These are phyloP conservation scores for Alloplasta piceator DNA, from an alignment of 2,888 invertebrate species.

Conservation along the genomic window DNA sequence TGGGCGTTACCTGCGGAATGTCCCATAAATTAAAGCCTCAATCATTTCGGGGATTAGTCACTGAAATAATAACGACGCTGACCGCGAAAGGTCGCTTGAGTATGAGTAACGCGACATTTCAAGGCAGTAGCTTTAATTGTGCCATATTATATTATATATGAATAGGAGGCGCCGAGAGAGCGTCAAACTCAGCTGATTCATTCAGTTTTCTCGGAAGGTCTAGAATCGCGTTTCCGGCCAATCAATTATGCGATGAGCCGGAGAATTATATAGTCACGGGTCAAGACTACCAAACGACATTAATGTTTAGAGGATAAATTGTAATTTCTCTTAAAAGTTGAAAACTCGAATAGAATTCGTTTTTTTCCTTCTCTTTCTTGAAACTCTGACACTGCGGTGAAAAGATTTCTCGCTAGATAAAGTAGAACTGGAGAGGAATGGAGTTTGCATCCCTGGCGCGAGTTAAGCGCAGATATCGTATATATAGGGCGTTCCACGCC, in stretches of 20 bases:
- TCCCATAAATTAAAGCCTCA: too few relatives aligned
- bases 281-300: slow-evolving; percentile 19
- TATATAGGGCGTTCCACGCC: too few relatives aligned
- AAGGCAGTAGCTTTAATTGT: background rate
- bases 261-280: slow-evolving; percentile 24
- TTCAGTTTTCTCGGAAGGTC: slow-evolving; percentile 35
- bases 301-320: slow-evolving; percentile 1
- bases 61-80: slow-evolving; percentile 41
- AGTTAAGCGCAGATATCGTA: too few relatives aligned
- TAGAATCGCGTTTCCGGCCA: slow-evolving; percentile 24
- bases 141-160: slow-evolving; percentile 14
- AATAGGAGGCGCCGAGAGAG: background rate
- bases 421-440: too few relatives aligned
- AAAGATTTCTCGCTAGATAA: too few relatives aligned
- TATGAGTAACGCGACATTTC: background rate
- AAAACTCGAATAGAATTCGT: background rate
- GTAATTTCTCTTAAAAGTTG: slow-evolving; percentile 15
- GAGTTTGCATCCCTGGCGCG: too few relatives aligned
- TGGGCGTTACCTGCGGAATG: too few relatives aligned
- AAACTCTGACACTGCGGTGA: too few relatives aligned
- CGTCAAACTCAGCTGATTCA: slow-evolving; percentile 37
- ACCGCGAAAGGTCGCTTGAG: slow-evolving; percentile 29
- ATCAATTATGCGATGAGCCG: slow-evolving; percentile 38
- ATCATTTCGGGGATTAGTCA: slow-evolving; percentile 33
- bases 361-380: too few relatives aligned